These are phyloP conservation scores for Ciona savignyi DNA, from an alignment of 23 tunicate genomes.

Conservation along the genomic window DNA sequence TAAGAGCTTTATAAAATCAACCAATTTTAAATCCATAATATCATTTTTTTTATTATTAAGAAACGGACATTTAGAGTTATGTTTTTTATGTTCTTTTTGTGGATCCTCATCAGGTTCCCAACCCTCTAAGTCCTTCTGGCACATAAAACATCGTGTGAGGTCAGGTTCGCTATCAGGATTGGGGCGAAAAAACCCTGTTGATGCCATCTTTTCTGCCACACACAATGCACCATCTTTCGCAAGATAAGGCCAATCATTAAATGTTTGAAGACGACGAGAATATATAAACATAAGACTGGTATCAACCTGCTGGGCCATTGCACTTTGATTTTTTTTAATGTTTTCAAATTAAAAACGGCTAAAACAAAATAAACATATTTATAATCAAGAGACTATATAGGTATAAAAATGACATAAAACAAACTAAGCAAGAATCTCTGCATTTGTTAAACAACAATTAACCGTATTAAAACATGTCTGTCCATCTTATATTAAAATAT, in stretches of 20 bases:
- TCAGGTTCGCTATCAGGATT: constrained; percentile 77
- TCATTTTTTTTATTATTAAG: neutral
- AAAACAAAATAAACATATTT: too few relatives aligned
- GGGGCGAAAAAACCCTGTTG: constrained; percentile 84
- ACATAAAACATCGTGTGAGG: constrained; percentile 50
- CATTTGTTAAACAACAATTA: too few relatives aligned
- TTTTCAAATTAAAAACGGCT: too few relatives aligned
- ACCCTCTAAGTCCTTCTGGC: constrained; percentile 78
- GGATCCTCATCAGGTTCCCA: constrained; percentile 82
- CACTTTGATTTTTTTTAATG: too few relatives aligned
- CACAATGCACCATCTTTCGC: constrained; percentile 45
- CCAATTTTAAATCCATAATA: neutral
- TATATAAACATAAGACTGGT: neutral
- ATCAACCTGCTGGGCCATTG: too few relatives aligned
- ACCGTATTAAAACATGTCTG: too few relatives aligned
- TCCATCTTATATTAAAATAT: too few relatives aligned
- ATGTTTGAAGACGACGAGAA: constrained; percentile 16
- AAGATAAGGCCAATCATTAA: constrained; percentile 48
- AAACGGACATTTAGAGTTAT: neutral
- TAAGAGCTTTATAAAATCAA: neutral
- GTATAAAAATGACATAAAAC: too few relatives aligned
- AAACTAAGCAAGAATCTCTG: too few relatives aligned
- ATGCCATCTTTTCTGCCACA: constrained; percentile 56
- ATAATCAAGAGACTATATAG: too few relatives aligned
- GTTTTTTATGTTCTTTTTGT: constrained; percentile 36